phyloP scores from a whole-genome alignment of 2,797 vertebrate species.

The Kryptolebias ocellatus region DNA sequence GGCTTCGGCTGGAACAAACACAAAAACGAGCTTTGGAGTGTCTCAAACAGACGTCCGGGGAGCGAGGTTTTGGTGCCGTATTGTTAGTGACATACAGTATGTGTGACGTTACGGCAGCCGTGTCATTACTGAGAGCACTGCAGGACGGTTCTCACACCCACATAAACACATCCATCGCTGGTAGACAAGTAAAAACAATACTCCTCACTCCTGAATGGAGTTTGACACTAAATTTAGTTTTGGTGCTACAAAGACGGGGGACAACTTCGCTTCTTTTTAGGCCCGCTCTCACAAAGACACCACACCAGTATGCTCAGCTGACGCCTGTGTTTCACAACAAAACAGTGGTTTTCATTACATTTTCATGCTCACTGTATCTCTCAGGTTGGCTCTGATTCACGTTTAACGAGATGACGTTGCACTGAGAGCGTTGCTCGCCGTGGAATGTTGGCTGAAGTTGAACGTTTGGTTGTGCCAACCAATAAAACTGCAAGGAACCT shows the following conservation, averaged over 20 bases:
- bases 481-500: neutral
- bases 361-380: too few species aligned
- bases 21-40: conserved; percentile 48
- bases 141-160: conserved; percentile 32
- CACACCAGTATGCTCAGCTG: too few species aligned
- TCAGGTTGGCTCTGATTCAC: too few species aligned
- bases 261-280: neutral
- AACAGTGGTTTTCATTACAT: too few species aligned
- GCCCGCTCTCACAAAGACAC: neutral
- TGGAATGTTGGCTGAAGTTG: neutral
- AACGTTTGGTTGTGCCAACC: neutral
- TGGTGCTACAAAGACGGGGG: neutral
- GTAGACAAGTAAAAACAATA: conserved; percentile 28
- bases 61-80: conserved; percentile 53
- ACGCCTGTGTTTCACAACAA: too few species aligned
- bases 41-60: conserved; percentile 51
- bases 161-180: conserved; percentile 30
- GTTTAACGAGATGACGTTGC: neutral
- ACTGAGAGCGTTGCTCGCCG: neutral
- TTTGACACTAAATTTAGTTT: conserved; percentile 38
- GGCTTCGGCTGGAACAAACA: conserved; percentile 65
- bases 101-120: conserved; percentile 55
- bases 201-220: conserved; percentile 26
- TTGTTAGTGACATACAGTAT: conserved; percentile 61
- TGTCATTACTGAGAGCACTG: conserved; percentile 41